phyloP scores from a whole-genome alignment of 2,888 invertebrate genomes.

The Agrochola circellaris region DNA sequence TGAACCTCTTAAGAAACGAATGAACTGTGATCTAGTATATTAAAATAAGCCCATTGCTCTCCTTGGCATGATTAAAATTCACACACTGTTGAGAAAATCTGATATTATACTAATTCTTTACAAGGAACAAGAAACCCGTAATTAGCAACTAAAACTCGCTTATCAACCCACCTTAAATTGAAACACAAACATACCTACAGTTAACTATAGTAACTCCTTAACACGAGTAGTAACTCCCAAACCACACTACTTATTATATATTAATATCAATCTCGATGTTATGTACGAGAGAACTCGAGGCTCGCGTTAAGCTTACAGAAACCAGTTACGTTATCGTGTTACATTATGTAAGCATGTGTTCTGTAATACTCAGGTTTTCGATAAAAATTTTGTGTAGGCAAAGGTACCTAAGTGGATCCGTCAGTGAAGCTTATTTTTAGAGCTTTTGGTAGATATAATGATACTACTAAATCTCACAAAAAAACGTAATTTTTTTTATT shows the following conservation, averaged over 20 bases:
- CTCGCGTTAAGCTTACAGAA: constrained; percentile 50
- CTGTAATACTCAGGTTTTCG: constrained; percentile 10
- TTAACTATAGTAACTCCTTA: constrained; percentile 13
- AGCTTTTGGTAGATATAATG: neutral
- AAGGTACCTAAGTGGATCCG: constrained; percentile 2
- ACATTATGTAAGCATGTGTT: constrained; percentile 38
- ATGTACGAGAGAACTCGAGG: constrained; percentile 58
- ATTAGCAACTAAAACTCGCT: neutral
- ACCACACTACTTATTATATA: constrained; percentile 71
- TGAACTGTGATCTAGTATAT: neutral
- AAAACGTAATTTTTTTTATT: constrained; percentile 12
- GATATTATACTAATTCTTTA: neutral
- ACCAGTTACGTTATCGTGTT: constrained; percentile 40
- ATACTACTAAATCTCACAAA: constrained; percentile 8
- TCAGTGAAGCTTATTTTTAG: constrained; percentile 6
- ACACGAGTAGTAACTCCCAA: constrained; percentile 57
- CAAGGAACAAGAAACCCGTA: neutral
- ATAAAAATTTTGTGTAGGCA: constrained; percentile 3
- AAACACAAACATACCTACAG: constrained; percentile 22
- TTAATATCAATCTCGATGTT: constrained; percentile 71
- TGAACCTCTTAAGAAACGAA: neutral
- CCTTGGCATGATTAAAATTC: neutral
- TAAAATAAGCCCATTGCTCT: neutral
- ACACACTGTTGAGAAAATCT: neutral
- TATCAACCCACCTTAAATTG: constrained; percentile 10